Base-by-base conservation (phyloP, 2,888 invertebrate species). In the Bellardia pandia region DNA sequence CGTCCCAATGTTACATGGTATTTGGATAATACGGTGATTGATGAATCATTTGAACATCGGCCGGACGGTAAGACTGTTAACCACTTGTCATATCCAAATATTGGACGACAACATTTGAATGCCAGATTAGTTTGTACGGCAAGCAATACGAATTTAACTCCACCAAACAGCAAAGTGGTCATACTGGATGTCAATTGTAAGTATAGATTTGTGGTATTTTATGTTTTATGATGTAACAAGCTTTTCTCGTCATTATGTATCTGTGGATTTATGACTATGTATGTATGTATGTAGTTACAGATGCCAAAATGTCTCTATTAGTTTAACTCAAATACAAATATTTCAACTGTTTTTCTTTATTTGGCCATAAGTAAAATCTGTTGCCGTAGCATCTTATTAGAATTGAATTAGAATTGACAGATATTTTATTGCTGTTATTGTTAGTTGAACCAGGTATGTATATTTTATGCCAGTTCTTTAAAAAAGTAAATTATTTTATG, bases 161-260 rank as follows among this genome's bases (percentile, higher is more conserved):
- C 96, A 74, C 96, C 98, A 11, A 96, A 96, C 92, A 96, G 96
- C 90, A 96, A 96, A 94, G 95, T 96, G 89, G 95, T 97, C 91
- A 96, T 97, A 90, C 94, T 98, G 93, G 97, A 98, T 94, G 95
- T 98, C 89, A 97, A 98, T 94, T 95, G 98, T 98, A 94, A 97
- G 98, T 97, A 90, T 88, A 86, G 77, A 85, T 86, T 83, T 88
- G 82, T 80, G 80, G 72, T 79, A 72, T 74, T 30, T 82, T 82
- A 66, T 80, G 68, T 76, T 85, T 87, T 83, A 83, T 88, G 83
- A 74, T 87, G 51, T 81, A 78, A 85, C 72, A 68, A 74, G 60
- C 72, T 30, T 14, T 80, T n/a, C 48, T 60, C 40, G 11, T 69
- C 71, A 53, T 33, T n/a, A 42, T 56, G 14, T 11, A 9, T 45